Percentiles rank a stretch among this genome's conserved stretches.
Evolutionary conservation across 1,140 invertebrate species (phyloP).

Genomic region (Solen grandis): DNA sequence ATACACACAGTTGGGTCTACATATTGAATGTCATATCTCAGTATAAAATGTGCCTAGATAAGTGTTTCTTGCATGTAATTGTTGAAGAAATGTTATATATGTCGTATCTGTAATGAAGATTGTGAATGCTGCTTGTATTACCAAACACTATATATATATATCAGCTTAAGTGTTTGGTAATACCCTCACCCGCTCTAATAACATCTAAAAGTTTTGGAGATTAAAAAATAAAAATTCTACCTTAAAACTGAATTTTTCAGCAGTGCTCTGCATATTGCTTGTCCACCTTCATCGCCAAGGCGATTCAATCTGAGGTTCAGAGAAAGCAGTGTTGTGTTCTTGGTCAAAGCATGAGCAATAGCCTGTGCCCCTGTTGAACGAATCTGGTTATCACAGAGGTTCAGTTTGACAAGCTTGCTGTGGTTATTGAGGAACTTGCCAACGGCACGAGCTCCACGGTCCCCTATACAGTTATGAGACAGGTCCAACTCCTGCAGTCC

Average conservation of each 20-base stretch:
- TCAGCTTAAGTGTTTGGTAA: no score
- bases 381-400: constrained; percentile 80
- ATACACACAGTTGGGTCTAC: no score
- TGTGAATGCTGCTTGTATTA: no score
- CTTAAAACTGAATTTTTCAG: constrained; percentile 76
- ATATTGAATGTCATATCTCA: no score
- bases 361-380: constrained; percentile 78
- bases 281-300: constrained; percentile 80
- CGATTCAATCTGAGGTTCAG: constrained; percentile 78
- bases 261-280: constrained; percentile 77
- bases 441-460: constrained; percentile 79
- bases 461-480: constrained; percentile 80
- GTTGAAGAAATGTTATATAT: no score
- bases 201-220: no score
- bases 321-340: constrained; percentile 76
- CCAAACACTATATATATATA: no score
- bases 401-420: constrained; percentile 75
- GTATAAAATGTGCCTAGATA: no score
- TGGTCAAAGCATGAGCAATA: constrained; percentile 80
- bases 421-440: constrained; percentile 81
- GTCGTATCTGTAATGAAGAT: no score
- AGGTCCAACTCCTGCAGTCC: constrained; percentile 77
- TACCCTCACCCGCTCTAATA: no score
- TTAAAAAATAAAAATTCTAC: no score
- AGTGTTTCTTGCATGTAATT: no score